A percentile compares a stretch with the other conserved stretches of the same genome.
Evolutionary conservation across 2,113 vertebrate species (phyloP).

Genomic region (Bubo blakistoni): DNA sequence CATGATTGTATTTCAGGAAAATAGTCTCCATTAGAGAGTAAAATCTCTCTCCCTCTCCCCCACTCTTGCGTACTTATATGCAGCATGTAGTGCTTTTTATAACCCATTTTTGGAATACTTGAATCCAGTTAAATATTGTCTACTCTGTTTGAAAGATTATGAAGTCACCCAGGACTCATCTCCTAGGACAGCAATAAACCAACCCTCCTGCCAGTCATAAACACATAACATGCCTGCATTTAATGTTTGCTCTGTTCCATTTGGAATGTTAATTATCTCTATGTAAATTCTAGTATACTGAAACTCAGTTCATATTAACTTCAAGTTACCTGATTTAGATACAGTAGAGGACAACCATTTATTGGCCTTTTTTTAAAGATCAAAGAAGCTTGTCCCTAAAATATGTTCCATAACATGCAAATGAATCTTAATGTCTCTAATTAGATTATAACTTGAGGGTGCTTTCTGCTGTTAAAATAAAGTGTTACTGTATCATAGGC

Average conservation of each 20-base stretch:
- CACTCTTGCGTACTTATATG: not conserved
- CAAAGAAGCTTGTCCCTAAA: constrained; percentile 56
- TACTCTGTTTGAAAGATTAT: constrained; percentile 27
- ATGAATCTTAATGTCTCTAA: constrained; percentile 33
- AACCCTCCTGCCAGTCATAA: constrained; percentile 6
- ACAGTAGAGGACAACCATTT: constrained; percentile 3
- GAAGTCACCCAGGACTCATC: not conserved
- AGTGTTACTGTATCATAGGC: not conserved
- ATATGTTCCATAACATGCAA: constrained; percentile 19
- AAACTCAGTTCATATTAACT: constrained; percentile 39
- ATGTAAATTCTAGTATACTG: constrained; percentile 36
- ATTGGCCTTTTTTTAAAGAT: constrained; percentile 25
- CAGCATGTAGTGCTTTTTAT: constrained; percentile 16
- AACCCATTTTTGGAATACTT: constrained; percentile 6
- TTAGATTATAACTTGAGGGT: constrained; percentile 44
- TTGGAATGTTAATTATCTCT: constrained; percentile 62
- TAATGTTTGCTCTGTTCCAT: constrained; percentile 13
- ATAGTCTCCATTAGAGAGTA: constrained; percentile 11
- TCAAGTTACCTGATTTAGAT: constrained; percentile 45
- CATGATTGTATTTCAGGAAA: constrained; percentile 22
- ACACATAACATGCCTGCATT: constrained; percentile 16
- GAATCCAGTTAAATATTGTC: constrained; percentile 2
- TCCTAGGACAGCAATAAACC: not conserved
- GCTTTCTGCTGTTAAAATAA: constrained; percentile 22
- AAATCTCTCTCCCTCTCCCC: not conserved